Evolutionary conservation across 2,797 vertebrate species (phyloP), one percentile per base, ranked within the genome.

Genomic region (Poeciliopsis gracilis): DNA sequence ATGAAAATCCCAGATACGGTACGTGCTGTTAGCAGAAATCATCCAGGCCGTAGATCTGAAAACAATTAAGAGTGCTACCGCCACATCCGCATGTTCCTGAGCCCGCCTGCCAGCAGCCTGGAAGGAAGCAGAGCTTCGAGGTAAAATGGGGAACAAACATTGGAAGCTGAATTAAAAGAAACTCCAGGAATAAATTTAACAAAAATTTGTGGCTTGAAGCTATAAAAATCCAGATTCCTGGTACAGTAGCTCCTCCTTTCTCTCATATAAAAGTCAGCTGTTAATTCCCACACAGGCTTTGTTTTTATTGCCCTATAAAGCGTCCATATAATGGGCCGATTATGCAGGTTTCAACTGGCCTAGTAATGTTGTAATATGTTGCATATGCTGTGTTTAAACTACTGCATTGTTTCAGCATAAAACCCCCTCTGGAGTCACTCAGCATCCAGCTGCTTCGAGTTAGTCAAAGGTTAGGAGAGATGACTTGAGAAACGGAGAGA

Each of bases 21-120:
- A 55, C 41, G 55, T 70, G 78, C 76, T 53, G 18, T 38, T 55
- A 46, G 76, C 66, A 47, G 43, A 72, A 67, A 36, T 72, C 71
- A 36, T 45, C 38, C 77, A 78, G 74, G 82, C 66, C 12, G 82
- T 25, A 75, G 84, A 88, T 93, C 93, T 94, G 94, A 93, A 94
- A 94, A 89, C 93, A 93, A 93, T 94, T 93, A 94, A 79, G 79
- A 76, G 83, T 71, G 85, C 91, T 82, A 61, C 92, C 91, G 91
- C 94, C 91, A 94, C 93, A 95, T 94, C 92, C 83, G 75, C 91
- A 93, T 77, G 76, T 86, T 80, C 15, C 83, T 80, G 67, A 12
- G 72, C 75, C 80, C 76, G 84, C 71, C 85, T 38, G 84, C 25
- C 72, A 79, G 82, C 77, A 77, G 47, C n/a, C 75, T 51, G 61